Percentiles rank a stretch among this genome's conserved stretches.
Evolutionary conservation across 2,113 vertebrate species (phyloP).

Genomic region (Columbina picui): DNA sequence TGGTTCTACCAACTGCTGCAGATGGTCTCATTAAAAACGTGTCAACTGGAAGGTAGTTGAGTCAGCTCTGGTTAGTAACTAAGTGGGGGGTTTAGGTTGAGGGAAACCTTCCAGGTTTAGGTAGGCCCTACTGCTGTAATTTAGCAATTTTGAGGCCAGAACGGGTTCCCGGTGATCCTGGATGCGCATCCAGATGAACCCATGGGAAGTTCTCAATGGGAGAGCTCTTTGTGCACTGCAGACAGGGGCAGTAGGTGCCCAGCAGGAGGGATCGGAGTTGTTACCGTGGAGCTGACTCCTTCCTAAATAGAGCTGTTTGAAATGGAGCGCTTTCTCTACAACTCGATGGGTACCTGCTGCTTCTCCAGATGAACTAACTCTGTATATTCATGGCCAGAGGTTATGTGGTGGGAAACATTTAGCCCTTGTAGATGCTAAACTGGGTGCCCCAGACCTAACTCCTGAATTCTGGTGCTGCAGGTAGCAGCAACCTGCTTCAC

Average conservation of each 20-base stretch:
- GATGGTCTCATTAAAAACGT: background rate
- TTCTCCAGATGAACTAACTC: slow-evolving; percentile 2
- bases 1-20: background rate
- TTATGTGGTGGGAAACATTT: background rate
- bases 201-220: slow-evolving; percentile 7
- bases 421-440: background rate
- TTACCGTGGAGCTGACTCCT: background rate
- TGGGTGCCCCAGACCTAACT: background rate
- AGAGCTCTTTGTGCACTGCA: slow-evolving; percentile 1
- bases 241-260: slow-evolving; percentile 38
- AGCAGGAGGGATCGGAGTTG: slow-evolving; percentile 28
- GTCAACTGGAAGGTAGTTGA: background rate
- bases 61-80: background rate
- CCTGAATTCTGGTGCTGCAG: background rate
- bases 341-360: slow-evolving; percentile 17
- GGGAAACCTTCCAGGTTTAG: background rate
- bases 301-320: slow-evolving; percentile 28
- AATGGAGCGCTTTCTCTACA: slow-evolving; percentile 14
- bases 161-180: background rate
- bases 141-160: background rate
- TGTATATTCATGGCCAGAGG: background rate
- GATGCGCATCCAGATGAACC: slow-evolving; percentile 28
- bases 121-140: background rate
- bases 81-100: background rate
- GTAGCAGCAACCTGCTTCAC: background rate